Percentiles rank a stretch among this genome's conserved stretches.
Evolutionary conservation across 2,888 invertebrate genomes (phyloP).

Genomic region (Dexiosoma caninum): DNA sequence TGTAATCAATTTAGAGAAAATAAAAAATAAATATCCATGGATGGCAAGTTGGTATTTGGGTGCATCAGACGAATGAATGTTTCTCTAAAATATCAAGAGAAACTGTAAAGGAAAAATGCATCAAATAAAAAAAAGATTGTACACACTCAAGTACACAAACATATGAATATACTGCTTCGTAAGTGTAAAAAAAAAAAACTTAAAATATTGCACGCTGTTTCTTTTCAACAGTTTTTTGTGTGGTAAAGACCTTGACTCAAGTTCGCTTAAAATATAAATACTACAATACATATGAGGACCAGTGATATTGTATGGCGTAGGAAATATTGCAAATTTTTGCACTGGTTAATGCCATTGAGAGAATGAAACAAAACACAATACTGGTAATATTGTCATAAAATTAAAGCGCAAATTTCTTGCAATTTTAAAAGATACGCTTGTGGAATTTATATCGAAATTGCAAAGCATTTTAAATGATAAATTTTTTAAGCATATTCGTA

Average conservation of each 20-base stretch:
- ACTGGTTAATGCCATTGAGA: not conserved
- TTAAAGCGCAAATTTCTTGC: no score
- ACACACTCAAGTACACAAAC: not conserved
- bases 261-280: conserved; percentile 51
- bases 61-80: conserved; percentile 12
- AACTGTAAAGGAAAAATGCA: not conserved
- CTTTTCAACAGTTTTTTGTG: conserved; percentile 32
- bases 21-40: conserved; percentile 14
- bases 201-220: conserved; percentile 34
- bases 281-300: not conserved
- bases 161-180: not conserved
- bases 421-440: no score
- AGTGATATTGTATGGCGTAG: not conserved
- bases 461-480: no score
- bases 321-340: not conserved
- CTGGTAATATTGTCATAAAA: not conserved
- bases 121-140: not conserved
- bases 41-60: conserved; percentile 7
- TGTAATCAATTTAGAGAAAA: no score
- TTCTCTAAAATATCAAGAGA: not conserved
- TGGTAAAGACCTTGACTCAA: conserved; percentile 66
- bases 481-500: no score
- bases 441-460: no score
- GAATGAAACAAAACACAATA: not conserved
- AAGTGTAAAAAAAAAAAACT: not conserved